phyloP scores from a whole-genome alignment of 2,797 vertebrate genomes.

The Xiphophorus birchmanni region DNA sequence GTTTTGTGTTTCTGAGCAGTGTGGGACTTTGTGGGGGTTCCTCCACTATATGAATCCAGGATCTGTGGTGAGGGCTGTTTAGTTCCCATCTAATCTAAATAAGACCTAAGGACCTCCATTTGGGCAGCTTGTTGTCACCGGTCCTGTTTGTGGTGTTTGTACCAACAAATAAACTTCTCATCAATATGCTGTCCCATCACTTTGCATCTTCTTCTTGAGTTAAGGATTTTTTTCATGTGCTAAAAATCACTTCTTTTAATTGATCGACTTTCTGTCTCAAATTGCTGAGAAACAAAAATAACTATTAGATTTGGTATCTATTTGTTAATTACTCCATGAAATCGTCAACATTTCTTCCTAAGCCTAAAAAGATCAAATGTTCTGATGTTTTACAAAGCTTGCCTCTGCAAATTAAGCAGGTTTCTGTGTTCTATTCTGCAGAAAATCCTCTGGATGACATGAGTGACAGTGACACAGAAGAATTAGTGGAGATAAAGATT shows the following conservation, averaged over 20 bases:
- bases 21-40: background rate
- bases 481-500: constrained; percentile 83
- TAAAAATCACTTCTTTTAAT: background rate
- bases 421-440: constrained; percentile 33
- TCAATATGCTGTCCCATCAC: background rate
- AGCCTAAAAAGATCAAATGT: background rate
- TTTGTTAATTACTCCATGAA: background rate
- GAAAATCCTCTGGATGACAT: constrained; percentile 76
- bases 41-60: background rate
- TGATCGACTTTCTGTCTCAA: background rate
- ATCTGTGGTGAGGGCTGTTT: no score
- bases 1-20: background rate
- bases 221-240: background rate
- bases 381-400: background rate
- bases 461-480: constrained; percentile 90
- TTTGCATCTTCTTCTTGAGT: background rate
- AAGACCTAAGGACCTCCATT: no score
- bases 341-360: background rate
- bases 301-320: background rate
- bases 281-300: background rate
- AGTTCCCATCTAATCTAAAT: no score
- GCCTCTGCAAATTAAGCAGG: background rate
- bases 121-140: no score
- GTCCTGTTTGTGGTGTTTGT: background rate
- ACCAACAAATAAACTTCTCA: background rate